A percentile compares a stretch with the other conserved stretches of the same genome.
Conservation (phyloP, 1,140 invertebrate genomes). For the Drosophila parvula region DNA sequence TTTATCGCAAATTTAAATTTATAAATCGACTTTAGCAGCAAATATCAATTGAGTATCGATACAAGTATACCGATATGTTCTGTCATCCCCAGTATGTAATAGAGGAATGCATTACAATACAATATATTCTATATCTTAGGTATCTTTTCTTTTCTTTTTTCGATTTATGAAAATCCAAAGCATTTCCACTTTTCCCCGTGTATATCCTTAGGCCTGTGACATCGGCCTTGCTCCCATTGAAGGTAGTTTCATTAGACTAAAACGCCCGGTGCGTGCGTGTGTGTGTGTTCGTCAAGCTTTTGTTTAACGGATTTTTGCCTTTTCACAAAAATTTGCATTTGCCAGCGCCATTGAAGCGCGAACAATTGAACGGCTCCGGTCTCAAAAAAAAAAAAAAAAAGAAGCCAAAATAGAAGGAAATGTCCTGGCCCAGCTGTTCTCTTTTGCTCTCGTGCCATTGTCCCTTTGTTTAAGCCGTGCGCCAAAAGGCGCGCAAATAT, state of each 20-base stretch:
- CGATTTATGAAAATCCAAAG: not conserved
- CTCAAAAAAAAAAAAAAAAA: constrained; percentile 3
- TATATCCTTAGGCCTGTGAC: constrained; percentile 15
- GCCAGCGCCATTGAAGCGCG: constrained; percentile 61
- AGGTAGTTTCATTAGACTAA: constrained; percentile 77
- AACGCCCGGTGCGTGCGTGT: constrained; percentile 55
- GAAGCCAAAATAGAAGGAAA: constrained; percentile 9
- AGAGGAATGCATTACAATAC: no score
- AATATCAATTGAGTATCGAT: no score
- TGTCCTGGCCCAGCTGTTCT: constrained; percentile 72
- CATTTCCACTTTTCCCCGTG: not conserved
- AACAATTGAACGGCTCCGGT: constrained; percentile 63
- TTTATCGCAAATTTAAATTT: no score
- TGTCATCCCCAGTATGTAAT: no score
- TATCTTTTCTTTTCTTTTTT: not conserved
- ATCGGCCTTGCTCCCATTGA: constrained; percentile 34
- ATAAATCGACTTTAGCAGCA: no score
- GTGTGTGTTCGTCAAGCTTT: constrained; percentile 43
- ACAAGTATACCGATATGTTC: no score
- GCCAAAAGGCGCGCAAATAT: constrained; percentile 78
- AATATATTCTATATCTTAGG: not conserved
- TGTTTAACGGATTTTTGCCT: constrained; percentile 68
- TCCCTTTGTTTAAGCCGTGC: constrained; percentile 70
- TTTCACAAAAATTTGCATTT: constrained; percentile 74
- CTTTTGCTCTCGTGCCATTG: constrained; percentile 65